These are phyloP conservation scores for Eulemur albifrons DNA, from an alignment of 2,797 vertebrate genomes.

Conservation along the genomic window DNA sequence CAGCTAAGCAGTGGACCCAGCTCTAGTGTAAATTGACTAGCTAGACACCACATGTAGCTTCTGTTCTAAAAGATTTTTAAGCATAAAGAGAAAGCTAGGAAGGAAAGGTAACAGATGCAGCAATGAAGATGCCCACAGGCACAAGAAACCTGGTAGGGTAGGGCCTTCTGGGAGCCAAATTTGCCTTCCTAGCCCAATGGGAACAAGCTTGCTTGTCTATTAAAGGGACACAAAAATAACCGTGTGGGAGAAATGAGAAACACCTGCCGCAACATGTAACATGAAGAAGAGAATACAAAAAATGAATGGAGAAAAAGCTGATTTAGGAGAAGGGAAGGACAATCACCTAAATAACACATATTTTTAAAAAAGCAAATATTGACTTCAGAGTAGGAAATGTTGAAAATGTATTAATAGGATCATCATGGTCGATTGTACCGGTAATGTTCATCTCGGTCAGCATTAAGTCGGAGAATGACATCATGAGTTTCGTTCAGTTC, in stretches of 20 bases:
- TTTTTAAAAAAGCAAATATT: background rate
- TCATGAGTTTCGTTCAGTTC: background rate
- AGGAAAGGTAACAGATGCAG: background rate
- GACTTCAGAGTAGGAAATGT: background rate
- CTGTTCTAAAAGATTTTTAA: background rate
- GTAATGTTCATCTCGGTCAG: background rate
- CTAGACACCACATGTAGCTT: background rate
- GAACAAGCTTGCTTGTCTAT: background rate
- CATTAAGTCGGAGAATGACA: background rate
- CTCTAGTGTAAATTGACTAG: background rate
- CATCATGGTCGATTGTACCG: background rate
- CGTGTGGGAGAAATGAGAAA: background rate
- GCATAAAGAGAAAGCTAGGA: background rate
- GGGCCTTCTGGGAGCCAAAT: background rate
- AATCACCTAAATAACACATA: background rate
- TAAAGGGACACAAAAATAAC: background rate
- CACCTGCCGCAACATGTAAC: background rate
- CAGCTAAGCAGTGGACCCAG: background rate
- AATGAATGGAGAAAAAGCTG: background rate
- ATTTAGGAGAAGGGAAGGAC: background rate
- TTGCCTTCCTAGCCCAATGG: background rate
- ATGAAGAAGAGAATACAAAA: background rate
- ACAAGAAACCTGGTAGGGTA: background rate
- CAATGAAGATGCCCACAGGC: background rate
- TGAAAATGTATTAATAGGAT: background rate